Conservation (phyloP, 1,140 invertebrate species). For the Tribolium castaneum region DNA sequence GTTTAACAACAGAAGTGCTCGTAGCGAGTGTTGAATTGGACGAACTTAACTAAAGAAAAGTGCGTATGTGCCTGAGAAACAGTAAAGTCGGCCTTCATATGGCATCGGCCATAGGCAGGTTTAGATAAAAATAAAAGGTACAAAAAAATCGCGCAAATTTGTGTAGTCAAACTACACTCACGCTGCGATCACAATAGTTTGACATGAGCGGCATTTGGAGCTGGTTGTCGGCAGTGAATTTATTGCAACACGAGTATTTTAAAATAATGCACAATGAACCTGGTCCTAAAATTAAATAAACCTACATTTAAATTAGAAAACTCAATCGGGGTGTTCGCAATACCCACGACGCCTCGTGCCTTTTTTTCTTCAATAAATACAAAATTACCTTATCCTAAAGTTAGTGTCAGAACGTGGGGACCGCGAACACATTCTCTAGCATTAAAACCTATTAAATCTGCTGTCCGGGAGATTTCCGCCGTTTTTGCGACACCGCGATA, state of each 20-base stretch:
- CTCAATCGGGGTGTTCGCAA: conserved; percentile 1
- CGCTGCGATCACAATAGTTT: conserved; percentile 45
- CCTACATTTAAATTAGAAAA: conserved; percentile 28
- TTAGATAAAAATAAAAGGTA: conserved; percentile 10
- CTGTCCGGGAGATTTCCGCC: conserved; percentile 49
- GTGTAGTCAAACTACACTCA: conserved; percentile 29
- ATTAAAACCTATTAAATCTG: conserved; percentile 31
- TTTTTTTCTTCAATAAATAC: conserved; percentile 27
- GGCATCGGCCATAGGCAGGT: conserved; percentile 24
- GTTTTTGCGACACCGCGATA: conserved; percentile 63
- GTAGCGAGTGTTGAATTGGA: not conserved
- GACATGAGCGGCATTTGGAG: conserved; percentile 46
- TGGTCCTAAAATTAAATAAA: not conserved
- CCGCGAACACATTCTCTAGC: not conserved
- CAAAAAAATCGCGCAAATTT: conserved; percentile 37
- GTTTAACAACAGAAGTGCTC: not conserved
- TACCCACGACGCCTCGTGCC: not conserved
- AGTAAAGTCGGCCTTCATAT: conserved; percentile 23
- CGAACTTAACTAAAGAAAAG: conserved; percentile 10
- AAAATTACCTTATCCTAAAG: conserved; percentile 21
- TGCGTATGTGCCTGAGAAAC: not conserved
- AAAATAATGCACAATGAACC: not conserved
- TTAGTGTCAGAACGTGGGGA: not conserved
- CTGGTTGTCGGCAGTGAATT: conserved; percentile 49
- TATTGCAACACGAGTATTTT: conserved; percentile 42